Conservation (phyloP, 1,140 invertebrate genomes). For the Chironomus striatipennis region DNA sequence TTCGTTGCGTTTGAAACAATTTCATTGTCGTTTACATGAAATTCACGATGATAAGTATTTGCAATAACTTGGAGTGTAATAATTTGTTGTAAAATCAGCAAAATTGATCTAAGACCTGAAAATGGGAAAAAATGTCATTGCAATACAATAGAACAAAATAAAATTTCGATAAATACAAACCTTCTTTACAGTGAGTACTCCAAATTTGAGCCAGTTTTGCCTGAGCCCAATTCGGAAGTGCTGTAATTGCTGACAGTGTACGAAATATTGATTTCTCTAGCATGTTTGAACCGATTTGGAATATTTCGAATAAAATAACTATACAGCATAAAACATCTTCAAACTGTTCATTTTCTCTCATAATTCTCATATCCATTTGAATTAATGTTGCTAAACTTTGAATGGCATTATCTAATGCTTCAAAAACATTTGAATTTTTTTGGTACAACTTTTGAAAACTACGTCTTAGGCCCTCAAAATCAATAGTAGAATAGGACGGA, state of each 20-base stretch:
- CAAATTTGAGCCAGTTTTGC: constrained; percentile 70
- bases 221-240: constrained; percentile 64
- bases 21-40: constrained; percentile 73
- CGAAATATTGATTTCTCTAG: constrained; percentile 1
- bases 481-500: constrained; percentile 45
- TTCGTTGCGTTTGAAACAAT: constrained; percentile 72
- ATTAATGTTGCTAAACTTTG: constrained; percentile 62
- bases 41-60: constrained; percentile 60
- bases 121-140: too few species aligned
- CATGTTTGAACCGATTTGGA: constrained; percentile 53
- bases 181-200: constrained; percentile 60
- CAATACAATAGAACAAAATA: too few species aligned
- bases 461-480: constrained; percentile 52
- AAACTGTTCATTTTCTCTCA: constrained; percentile 43
- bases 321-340: constrained; percentile 65
- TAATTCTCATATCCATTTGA: constrained; percentile 61
- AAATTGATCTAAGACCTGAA: constrained; percentile 43
- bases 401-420: constrained; percentile 72
- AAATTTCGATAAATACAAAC: constrained; percentile 41
- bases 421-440: constrained; percentile 42
- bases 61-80: constrained; percentile 75
- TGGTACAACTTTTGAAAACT: constrained; percentile 52
- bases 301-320: constrained; percentile 82
- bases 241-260: constrained; percentile 62
- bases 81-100: constrained; percentile 78